Evolutionary conservation across 2,888 invertebrate species (phyloP), one percentile per base, ranked within the genome.

Genomic region (Cephalotes varians): DNA sequence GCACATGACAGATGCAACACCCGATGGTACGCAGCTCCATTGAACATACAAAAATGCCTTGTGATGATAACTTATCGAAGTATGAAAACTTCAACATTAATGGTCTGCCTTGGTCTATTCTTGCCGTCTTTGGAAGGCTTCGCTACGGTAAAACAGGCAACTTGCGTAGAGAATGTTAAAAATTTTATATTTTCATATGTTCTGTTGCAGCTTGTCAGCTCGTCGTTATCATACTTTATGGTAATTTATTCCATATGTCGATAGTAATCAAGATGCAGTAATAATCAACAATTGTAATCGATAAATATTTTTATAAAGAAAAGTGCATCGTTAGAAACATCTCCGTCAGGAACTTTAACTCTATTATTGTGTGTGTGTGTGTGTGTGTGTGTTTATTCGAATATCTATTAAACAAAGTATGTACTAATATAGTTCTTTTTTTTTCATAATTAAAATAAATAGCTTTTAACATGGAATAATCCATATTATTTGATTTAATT

Each of bases 1-100:
- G 1, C 12, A 21, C 3, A 21, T 69, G 2, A 25, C 12, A 82
- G 82, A 64, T 77, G 40, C 31, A 77, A 3, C 6, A 69, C 62
- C n/a, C 82, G 25, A 18, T 82, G 82, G 82, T 82, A 82, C 37
- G 49, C 28, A 21, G 12, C 77, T 44, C 69, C 77, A 37, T 12
- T 77, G 18, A 31, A 62, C 2, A 49, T 10, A 2, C 81, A 82
- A 69, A 82, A 62, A 44, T 62, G 21, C 3, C 21, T 82, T 7
- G 3, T 82, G 25, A 5, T 82, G 3, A 79, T 82, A 28, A 65
- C 60, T 34, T 18, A 21, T 9, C 37, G 25, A 60, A 82, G 69
- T 60, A 60, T 82, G 60, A 82, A 74, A 9, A 18, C 34, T 31
- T 77, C 31, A 12, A 51, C 44, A 44, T 3, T 82, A 2, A 5